Percentiles rank a stretch among this genome's conserved stretches.
Evolutionary conservation across 2,888 invertebrate genomes (phyloP).

Genomic region (Vesta saturnalis): DNA sequence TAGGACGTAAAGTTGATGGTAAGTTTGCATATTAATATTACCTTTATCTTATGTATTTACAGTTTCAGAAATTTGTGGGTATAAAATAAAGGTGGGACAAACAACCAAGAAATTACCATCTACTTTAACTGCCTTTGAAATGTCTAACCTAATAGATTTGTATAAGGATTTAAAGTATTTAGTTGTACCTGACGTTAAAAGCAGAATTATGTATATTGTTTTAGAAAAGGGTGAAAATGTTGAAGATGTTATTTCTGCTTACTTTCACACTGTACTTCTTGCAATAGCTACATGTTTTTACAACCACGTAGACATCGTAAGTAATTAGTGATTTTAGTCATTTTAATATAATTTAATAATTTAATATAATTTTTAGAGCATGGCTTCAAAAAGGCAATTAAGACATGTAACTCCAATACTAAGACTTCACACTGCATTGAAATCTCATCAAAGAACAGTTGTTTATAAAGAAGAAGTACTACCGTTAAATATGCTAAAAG

Average conservation of each 20-base stretch:
- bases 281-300: constrained; percentile 59
- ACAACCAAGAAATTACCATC: constrained; percentile 63
- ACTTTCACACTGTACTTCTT: constrained; percentile 74
- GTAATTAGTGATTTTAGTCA: constrained; percentile 9
- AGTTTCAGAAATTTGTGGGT: constrained; percentile 71
- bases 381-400: constrained; percentile 54
- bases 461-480: constrained; percentile 44
- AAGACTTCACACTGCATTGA: constrained; percentile 54
- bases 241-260: constrained; percentile 71
- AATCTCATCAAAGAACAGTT: constrained; percentile 47
- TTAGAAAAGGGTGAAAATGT: constrained; percentile 65
- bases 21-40: constrained; percentile 22
- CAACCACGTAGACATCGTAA: constrained; percentile 55
- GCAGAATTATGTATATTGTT: constrained; percentile 66
- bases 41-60: neutral
- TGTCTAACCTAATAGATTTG: constrained; percentile 60
- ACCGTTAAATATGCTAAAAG: constrained; percentile 47
- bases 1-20: constrained; percentile 65
- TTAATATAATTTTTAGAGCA: constrained; percentile 48
- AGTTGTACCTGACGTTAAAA: constrained; percentile 63
- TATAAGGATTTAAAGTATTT: constrained; percentile 67
- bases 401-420: constrained; percentile 56
- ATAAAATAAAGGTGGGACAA: constrained; percentile 68
- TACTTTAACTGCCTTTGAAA: constrained; percentile 49
- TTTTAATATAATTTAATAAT: neutral